Base-by-base conservation (phyloP, 2,797 vertebrate genomes). In the Halcyon badia region DNA sequence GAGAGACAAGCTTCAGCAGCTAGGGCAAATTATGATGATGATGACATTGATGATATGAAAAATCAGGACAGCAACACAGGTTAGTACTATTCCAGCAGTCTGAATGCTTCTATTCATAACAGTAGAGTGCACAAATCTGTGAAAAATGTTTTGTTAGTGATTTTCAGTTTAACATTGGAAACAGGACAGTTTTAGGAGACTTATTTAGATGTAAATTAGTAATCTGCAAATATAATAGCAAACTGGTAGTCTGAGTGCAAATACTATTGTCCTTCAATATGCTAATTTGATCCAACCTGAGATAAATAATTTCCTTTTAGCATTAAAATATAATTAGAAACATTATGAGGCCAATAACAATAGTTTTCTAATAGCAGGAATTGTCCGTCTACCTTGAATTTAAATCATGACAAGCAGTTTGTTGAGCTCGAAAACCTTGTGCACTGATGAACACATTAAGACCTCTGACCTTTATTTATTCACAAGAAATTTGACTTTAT, bases 41-140 rank as follows among this genome's bases (percentile, higher is more conserved):
- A 87, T 24, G 73, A 73, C 19, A 42, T 37, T 42, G 71, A 90
- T n/a, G 76, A 85, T 46, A 72, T 87, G 22, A 58, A 82, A 73
- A 73, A 28, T 71, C 60, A 71, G 41, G 52, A 62, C 28, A 31
- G 30, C 1, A n/a, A 85, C 87, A 66, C 86, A 94, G 97, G 98
- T 98, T 87, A 60, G 97, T 94, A 57, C 31, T 82, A 14, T 77
- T 90, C 64, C 35, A 72, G 51, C 24, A 80, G 24, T 21, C 21
- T 33, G 73, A 80, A 52, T 37, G 22, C 16, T 70, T 79, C 81
- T 14, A 4, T 66, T 22, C 9, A 0, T 28, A 56, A 52, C 33
- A 30, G 13, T 12, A 48, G 6, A 10, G 26, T 37, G 10, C 7
- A 26, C 22, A 58, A 30, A 16, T 9, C 25, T 57, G 8, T 22